These are phyloP conservation scores for Cantharis nigra DNA, from an alignment of 2,888 invertebrate genomes.

Conservation along the genomic window DNA sequence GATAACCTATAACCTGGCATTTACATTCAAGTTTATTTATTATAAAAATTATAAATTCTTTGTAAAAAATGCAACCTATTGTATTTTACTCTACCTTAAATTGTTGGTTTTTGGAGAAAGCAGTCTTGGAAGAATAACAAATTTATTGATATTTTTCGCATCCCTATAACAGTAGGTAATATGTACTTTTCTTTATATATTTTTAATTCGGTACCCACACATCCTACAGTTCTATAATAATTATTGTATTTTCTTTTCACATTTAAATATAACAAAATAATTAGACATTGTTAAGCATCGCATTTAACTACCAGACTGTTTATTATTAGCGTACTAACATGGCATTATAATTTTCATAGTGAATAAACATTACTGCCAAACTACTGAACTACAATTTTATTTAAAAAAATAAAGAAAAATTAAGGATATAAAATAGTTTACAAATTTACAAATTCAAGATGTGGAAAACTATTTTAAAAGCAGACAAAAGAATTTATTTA, in stretches of 20 bases:
- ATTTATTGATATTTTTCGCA: not conserved
- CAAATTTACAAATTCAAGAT: not conserved
- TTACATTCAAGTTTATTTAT: not conserved
- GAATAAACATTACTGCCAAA: not conserved
- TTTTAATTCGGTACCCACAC: not conserved
- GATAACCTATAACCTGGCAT: not conserved
- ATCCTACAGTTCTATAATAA: not conserved
- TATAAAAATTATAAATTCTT: not conserved
- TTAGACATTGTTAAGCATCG: not conserved
- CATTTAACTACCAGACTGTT: not conserved
- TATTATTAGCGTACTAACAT: not conserved
- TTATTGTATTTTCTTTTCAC: not conserved
- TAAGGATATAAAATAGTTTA: not conserved
- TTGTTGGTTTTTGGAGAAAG: not conserved
- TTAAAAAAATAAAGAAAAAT: not conserved
- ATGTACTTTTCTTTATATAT: not conserved
- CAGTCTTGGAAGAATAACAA: not conserved
- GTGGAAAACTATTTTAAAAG: not conserved
- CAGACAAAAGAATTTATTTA: constrained; percentile 15
- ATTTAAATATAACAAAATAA: not conserved
- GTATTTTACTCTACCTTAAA: not conserved
- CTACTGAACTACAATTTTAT: no score
- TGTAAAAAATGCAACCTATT: not conserved
- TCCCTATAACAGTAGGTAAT: not conserved
- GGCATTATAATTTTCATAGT: not conserved